Conservation (phyloP, 1,140 invertebrate species). For the Xylocopa sonorina region DNA sequence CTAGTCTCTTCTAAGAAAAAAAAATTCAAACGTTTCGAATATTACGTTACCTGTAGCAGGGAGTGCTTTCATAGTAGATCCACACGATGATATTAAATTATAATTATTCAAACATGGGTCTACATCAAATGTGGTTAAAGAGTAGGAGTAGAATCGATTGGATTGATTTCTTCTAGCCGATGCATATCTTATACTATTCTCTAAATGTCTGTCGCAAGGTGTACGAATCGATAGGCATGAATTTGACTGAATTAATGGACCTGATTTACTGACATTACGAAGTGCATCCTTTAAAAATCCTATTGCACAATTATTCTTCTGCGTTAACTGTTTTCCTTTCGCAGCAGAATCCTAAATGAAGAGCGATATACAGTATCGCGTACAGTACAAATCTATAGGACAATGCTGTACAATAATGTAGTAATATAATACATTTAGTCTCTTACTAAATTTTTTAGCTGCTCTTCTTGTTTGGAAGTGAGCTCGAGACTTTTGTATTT, state of each 20-base stretch:
- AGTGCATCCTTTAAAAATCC: slow-evolving; percentile 12
- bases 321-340: slow-evolving; percentile 10
- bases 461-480: slow-evolving; percentile 64
- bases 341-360: slow-evolving; percentile 20
- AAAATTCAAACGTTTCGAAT: background rate
- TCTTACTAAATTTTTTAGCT: slow-evolving; percentile 61
- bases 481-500: slow-evolving; percentile 70
- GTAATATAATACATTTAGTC: background rate
- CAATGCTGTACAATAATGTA: background rate
- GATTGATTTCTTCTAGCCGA: background rate
- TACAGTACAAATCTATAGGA: background rate
- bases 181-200: background rate
- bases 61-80: background rate
- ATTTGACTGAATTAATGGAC: slow-evolving; percentile 25
- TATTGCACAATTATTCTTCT: background rate
- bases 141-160: slow-evolving; percentile 3
- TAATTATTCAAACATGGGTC: slow-evolving; percentile 5
- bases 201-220: slow-evolving; percentile 10
- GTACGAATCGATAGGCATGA: slow-evolving; percentile 50
- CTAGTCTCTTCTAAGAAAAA: no score
- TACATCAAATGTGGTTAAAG: background rate
- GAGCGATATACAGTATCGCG: background rate
- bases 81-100: slow-evolving; percentile 10
- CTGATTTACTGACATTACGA: slow-evolving; percentile 26
- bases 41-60: slow-evolving; percentile 5